Evolutionary conservation across 2,888 invertebrate species (phyloP).

Genomic region (Margaritifera margaritifera): DNA sequence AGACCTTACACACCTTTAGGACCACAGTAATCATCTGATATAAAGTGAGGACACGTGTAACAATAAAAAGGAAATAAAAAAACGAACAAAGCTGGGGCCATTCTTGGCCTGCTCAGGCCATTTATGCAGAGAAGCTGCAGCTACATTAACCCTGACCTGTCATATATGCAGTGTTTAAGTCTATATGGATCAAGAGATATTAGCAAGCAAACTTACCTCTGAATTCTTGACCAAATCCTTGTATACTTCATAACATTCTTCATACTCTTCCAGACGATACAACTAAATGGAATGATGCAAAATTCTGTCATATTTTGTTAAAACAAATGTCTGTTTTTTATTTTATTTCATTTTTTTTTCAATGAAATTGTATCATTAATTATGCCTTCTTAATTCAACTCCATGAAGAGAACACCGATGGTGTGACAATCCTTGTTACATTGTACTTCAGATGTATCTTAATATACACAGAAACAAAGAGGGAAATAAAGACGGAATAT

Average conservation of each 20-base stretch:
- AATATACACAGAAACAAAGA: too few species aligned
- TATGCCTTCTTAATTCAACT: neutral
- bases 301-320: neutral
- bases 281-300: conserved; percentile 61
- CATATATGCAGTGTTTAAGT: neutral
- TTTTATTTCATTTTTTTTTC: neutral
- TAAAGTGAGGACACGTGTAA: too few species aligned
- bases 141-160: neutral
- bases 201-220: conserved; percentile 52
- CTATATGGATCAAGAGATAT: neutral
- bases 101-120: neutral
- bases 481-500: too few species aligned
- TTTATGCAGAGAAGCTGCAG: neutral
- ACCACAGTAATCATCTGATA: too few species aligned
- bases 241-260: conserved; percentile 89
- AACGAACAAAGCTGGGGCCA: too few species aligned
- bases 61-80: too few species aligned
- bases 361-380: neutral
- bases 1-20: too few species aligned
- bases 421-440: too few species aligned
- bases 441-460: too few species aligned
- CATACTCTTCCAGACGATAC: conserved; percentile 78
- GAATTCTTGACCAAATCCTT: conserved; percentile 89
- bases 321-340: neutral
- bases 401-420: too few species aligned